Base-by-base conservation (phyloP, 1,140 invertebrate species). In the Antheraea mylitta region DNA sequence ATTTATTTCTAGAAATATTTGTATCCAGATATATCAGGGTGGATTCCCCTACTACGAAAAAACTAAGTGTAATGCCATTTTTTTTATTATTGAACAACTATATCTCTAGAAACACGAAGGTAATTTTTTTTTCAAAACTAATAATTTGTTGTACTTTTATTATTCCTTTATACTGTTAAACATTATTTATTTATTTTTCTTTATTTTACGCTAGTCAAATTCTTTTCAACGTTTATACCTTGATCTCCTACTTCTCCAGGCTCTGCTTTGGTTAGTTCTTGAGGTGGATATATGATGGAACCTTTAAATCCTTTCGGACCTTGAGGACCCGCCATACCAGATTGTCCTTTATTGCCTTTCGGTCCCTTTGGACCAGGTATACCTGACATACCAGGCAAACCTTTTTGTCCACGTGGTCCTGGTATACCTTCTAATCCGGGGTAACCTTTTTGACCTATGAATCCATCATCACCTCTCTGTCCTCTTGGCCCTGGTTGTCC, bases 271-370 rank as follows among this genome's bases (percentile, higher is more conserved):
- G 74, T 86, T 66, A 82, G 66, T 8, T 79, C 67, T 7, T 72
- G 10, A 18, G 86, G 80, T 58, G 83, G 86, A 0, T 30, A 30
- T 30, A 30, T 30, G 22, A 30, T 66, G 16, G 72, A 74, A 9
- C 94, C 94, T 62, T 87, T 82, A 18, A 79, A 37, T 16, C 94
- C 94, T 76, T 68, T 81, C 59, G 74, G 18, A n/a, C 94, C 94
- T 70, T 89, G 90, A 61, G 82, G 76, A 67, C 95, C 95, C 70
- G 92, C 91, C 18, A 87, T 37, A 68, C 95, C 95, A 48, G 89
- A 85, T 11, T 92, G 85, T 69, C 96, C 96, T 71, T 76, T 76
- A 59, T 95, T 94, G 73, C 96, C 96, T 70, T 85, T 93, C 73
- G 94, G 92, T 38, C 95, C 93, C 73, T 92, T 93, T 67, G 87